phyloP scores from a whole-genome alignment of 2,797 vertebrate species.

The Lophius americanus region DNA sequence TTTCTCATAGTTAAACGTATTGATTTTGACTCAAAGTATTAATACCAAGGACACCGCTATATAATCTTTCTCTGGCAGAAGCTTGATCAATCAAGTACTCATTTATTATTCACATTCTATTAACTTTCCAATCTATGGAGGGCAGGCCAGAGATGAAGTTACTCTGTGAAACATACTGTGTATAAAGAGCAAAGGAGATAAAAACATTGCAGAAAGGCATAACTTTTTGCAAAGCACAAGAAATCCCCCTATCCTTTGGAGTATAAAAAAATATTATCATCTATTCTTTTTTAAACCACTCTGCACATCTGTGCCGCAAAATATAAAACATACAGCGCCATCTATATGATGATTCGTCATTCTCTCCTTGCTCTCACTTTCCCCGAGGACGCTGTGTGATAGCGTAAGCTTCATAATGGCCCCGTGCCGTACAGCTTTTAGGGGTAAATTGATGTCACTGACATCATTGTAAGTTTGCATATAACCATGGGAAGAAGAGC shows the following conservation, averaged over 20 bases:
- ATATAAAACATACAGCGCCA: constrained; percentile 48
- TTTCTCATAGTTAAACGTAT: constrained; percentile 45
- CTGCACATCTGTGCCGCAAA: constrained; percentile 41
- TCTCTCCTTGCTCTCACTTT: constrained; percentile 46
- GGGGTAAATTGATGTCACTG: constrained; percentile 78
- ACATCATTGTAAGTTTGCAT: constrained; percentile 73
- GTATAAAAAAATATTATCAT: constrained; percentile 40
- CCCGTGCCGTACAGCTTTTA: constrained; percentile 60
- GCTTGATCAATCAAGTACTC: constrained; percentile 70
- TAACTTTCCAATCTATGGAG: constrained; percentile 48
- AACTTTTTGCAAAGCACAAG: constrained; percentile 13
- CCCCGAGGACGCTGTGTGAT: constrained; percentile 59
- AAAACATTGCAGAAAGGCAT: constrained; percentile 12
- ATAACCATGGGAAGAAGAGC: constrained; percentile 69
- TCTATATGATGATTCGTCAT: constrained; percentile 69
- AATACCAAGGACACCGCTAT: constrained; percentile 59
- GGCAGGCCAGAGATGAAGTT: constrained; percentile 34
- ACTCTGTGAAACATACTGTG: constrained; percentile 24
- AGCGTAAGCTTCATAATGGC: constrained; percentile 59
- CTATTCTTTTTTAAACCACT: constrained; percentile 35
- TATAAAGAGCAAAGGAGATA: constrained; percentile 11
- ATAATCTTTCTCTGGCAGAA: constrained; percentile 53
- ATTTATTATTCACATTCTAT: constrained; percentile 71
- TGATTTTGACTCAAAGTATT: constrained; percentile 68
- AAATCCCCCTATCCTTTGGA: constrained; percentile 24